phyloP scores from a whole-genome alignment of 2,888 invertebrate genomes.

The Caenorhabditis afra region DNA sequence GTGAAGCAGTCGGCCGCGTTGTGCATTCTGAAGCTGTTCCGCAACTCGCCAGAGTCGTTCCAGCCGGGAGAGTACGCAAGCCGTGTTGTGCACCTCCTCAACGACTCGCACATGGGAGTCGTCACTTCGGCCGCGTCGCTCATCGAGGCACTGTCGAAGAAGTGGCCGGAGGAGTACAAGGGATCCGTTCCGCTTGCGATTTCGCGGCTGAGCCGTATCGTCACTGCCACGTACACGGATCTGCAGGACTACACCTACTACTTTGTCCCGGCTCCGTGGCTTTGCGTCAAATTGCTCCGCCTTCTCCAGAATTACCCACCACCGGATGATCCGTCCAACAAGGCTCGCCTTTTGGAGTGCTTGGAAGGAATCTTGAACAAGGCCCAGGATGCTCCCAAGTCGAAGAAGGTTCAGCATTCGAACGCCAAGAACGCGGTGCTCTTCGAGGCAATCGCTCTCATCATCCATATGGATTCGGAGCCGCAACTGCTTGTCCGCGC shows the following conservation, averaged over 20 bases:
- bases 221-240: constrained; percentile 98
- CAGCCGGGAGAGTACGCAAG: constrained; percentile 97
- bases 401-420: constrained; percentile 99
- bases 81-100: constrained; percentile 96
- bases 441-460: constrained; percentile 99
- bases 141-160: constrained; percentile 97
- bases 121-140: constrained; percentile 98
- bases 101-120: constrained; percentile 99
- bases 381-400: constrained; percentile 98
- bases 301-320: constrained; percentile 98
- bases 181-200: constrained; percentile 98
- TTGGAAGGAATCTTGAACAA: constrained; percentile 84
- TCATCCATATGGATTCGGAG: constrained; percentile 94
- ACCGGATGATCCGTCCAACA: constrained; percentile 96
- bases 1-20: constrained; percentile 99
- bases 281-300: constrained; percentile 95
- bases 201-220: constrained; percentile 92
- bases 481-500: constrained; percentile 90
- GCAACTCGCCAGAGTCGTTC: constrained; percentile 95
- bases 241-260: constrained; percentile 99
- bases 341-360: constrained; percentile 96
- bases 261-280: constrained; percentile 99
- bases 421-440: constrained; percentile 99
- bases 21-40: constrained; percentile 92
- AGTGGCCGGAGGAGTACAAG: constrained; percentile 99